Base-by-base conservation (phyloP, 2,113 vertebrate species). In the Marcusenius ussheri region DNA sequence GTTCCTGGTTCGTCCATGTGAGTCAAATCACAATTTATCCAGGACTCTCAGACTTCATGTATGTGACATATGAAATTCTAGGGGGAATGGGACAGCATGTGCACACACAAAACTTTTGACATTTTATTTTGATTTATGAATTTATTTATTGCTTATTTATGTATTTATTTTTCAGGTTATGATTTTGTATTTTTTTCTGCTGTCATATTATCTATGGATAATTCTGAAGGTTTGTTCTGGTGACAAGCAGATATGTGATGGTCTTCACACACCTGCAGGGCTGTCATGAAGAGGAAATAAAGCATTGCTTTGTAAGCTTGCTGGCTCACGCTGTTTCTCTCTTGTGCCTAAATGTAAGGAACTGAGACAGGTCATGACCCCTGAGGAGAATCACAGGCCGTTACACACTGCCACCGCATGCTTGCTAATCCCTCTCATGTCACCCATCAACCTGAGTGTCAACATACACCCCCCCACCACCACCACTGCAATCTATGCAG, bases 151-250 rank as follows among this genome's bases (percentile, higher is more conserved):
- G 31, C 39, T 62, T 92, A 92, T 90, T 92, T 92, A 91, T 91
- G 92, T 89, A 90, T 93, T 94, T 93, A 39, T 88, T 88, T 62
- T 19, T 45, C 35, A 86, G 31, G 77, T 91, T 92, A 93, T 93
- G 91, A 91, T 93, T 93, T 83, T 84, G 92, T 89, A 91, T 88
- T 91, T 88, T 94, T 95, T 95, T 96, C 94, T 95, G 95, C 92
- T 90, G 91, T 89, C 91, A 89, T 92, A 58, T 46, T 90, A 95
- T 93, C 42, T 92, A 62, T 70, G 24, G 47, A 89, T 84, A 91
- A 92, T 66, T 27, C 62, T 74, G n/a, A 35, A 88, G 91, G 74
- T 47, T 83, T 77, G 15, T 49, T 66, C 51, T 90, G 90, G 92
- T 91, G 88, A 50, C n/a, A 19, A 80, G 15, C 24, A 0, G 53